Conservation (phyloP, 1,140 invertebrate species). For the Drosophila parvula region DNA sequence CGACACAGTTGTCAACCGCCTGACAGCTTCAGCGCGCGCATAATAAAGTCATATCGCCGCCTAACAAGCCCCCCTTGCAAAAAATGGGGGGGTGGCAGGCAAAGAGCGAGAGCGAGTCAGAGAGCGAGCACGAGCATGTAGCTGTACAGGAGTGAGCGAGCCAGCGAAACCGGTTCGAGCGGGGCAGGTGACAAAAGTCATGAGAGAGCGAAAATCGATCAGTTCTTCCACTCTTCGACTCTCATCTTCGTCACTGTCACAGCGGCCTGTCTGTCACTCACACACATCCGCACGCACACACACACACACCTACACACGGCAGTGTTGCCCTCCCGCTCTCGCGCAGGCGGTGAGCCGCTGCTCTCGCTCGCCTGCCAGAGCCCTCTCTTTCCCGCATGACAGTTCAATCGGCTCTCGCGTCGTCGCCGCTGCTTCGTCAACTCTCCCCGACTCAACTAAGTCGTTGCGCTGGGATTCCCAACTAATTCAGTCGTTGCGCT, state of each 20-base stretch:
- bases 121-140: not conserved
- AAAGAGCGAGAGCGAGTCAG: not conserved
- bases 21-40: slow-evolving; percentile 77
- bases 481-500: slow-evolving; percentile 84
- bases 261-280: slow-evolving; percentile 37
- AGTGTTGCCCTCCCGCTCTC: slow-evolving; percentile 10
- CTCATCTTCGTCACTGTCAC: slow-evolving; percentile 76
- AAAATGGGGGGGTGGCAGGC: slow-evolving; percentile 17
- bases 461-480: slow-evolving; percentile 55
- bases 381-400: slow-evolving; percentile 62
- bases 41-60: slow-evolving; percentile 80
- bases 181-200: slow-evolving; percentile 46
- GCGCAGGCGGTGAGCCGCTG: not conserved
- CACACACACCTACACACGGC: not conserved
- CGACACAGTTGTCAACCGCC: slow-evolving; percentile 81
- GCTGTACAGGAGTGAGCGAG: slow-evolving; percentile 39
- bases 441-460: slow-evolving; percentile 45
- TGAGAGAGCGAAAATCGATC: slow-evolving; percentile 49
- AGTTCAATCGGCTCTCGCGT: slow-evolving; percentile 74
- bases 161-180: slow-evolving; percentile 48
- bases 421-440: slow-evolving; percentile 65
- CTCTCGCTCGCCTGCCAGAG: slow-evolving; percentile 9
- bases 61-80: slow-evolving; percentile 70
- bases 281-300: slow-evolving; percentile 20
- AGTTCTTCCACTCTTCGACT: slow-evolving; percentile 33